Evolutionary conservation across 2,113 vertebrate genomes (phyloP), one percentile per base, ranked within the genome.

Genomic region (Aix galericulata): DNA sequence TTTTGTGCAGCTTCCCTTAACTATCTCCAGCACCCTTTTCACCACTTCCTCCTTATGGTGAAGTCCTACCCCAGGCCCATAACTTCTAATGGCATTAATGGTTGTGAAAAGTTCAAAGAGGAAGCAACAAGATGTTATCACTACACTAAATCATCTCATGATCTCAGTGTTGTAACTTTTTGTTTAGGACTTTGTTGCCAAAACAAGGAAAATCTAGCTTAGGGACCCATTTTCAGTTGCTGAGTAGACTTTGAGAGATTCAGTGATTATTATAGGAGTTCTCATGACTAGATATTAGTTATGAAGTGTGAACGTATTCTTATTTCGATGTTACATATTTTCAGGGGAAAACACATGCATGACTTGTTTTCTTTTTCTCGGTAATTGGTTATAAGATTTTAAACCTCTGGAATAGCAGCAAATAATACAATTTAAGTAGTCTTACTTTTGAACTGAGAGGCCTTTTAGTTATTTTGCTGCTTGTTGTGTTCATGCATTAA

Each of bases 21-120:
- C 48, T 68, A 2, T 59, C 64, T 64, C 53, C 26, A 52, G 64
- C 42, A 52, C 11, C 9, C 11, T 86, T 79, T 71, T 64, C 60
- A 73, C 48, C 79, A 79, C 73, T 91, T 94, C 53, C 40, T 91
- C 5, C 27, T 63, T 55, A 11, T 3, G 23, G 20, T 67, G 18
- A 88, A 85, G n/a, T 59, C 56, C 63, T 4, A 40, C 32, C 53
- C 50, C 38, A 53, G 68, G 64, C 32, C 46, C 6, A 0, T 75
- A 82, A 66, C 32, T 88, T 59, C 22, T 80, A 73, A 36, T 77
- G 23, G 9, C 46, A 44, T 56, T 86, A 86, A 67, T 71, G 32
- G 31, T 71, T 93, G 93, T 75, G 40, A 71, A 74, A 88, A 91
- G 42, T 86, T 64, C 23, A 56, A 86, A 92, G 69, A 91, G 66